A percentile compares a stretch with the other conserved stretches of the same genome.
These are phyloP conservation scores for Smittia aterrima DNA, from an alignment of 2,888 invertebrate species.

Conservation along the genomic window DNA sequence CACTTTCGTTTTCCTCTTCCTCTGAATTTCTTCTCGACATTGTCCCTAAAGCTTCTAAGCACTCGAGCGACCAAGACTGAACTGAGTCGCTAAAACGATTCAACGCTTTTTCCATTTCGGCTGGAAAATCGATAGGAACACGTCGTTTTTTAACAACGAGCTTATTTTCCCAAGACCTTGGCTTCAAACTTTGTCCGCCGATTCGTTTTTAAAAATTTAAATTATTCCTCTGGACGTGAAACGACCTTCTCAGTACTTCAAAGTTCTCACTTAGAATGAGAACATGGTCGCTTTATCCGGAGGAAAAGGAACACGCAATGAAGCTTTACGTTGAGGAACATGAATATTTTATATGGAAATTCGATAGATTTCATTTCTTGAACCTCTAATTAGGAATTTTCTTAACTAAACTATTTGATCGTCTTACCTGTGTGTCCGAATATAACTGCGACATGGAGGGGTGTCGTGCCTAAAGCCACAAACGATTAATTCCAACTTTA, in stretches of 20 bases:
- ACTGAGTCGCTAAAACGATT: slow-evolving; percentile 27
- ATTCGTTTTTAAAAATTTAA: background rate
- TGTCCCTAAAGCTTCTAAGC: slow-evolving; percentile 19
- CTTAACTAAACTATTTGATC: background rate
- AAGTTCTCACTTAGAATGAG: background rate
- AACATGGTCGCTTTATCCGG: background rate
- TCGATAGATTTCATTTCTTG: too few relatives aligned
- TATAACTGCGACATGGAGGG: slow-evolving; percentile 80
- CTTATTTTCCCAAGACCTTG: background rate
- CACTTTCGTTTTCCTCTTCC: slow-evolving; percentile 32
- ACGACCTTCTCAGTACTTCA: background rate
- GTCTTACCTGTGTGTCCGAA: slow-evolving; percentile 74
- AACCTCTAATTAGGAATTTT: too few relatives aligned
- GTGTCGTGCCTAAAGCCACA: slow-evolving; percentile 59
- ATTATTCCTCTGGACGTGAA: background rate
- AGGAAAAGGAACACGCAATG: background rate
- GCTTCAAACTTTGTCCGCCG: background rate
- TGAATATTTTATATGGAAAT: too few relatives aligned
- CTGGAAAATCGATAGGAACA: slow-evolving; percentile 6
- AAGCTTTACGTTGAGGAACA: background rate
- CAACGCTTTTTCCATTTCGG: background rate
- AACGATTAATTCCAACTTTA: background rate
- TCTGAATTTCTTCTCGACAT: slow-evolving; percentile 3
- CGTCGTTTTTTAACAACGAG: too few relatives aligned
- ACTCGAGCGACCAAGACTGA: slow-evolving; percentile 32